Evolutionary conservation across 2,113 vertebrate species (phyloP).

Genomic region (Epinephelus lanceolatus): DNA sequence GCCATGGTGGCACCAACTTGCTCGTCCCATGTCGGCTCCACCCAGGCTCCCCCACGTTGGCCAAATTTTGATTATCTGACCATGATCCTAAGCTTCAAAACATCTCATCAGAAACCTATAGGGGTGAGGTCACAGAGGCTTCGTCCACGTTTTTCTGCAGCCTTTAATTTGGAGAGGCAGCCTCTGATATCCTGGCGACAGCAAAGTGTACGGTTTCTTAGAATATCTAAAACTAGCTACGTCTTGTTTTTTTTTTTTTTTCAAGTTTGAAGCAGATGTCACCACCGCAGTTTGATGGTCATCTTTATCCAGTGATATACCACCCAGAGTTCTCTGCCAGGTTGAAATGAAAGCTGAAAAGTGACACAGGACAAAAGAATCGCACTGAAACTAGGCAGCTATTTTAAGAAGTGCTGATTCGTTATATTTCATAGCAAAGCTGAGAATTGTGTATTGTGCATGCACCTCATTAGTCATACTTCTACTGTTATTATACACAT

Average conservation of each 20-base stretch:
- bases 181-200: conserved; percentile 42
- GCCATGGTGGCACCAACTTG: conserved; percentile 28
- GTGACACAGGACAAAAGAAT: conserved; percentile 26
- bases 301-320: conserved; percentile 28
- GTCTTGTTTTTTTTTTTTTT: background rate
- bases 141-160: conserved; percentile 33
- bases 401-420: conserved; percentile 26
- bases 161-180: conserved; percentile 66
- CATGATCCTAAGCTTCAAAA: conserved; percentile 52
- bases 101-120: conserved; percentile 28
- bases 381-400: conserved; percentile 7
- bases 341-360: conserved; percentile 22
- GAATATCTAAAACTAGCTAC: conserved; percentile 27
- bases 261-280: conserved; percentile 32
- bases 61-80: conserved; percentile 63
- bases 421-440: conserved; percentile 34
- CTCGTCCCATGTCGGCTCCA: conserved; percentile 42
- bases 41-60: conserved; percentile 32
- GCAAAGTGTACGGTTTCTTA: conserved; percentile 33
- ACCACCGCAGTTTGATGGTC: conserved; percentile 29
- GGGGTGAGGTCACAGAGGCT: conserved; percentile 56
- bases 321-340: conserved; percentile 1
- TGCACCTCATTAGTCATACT: no score
- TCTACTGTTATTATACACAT: no score
- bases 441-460: conserved; percentile 30